Base-by-base conservation (phyloP, 2,113 vertebrate species). In the Serilophus lunatus region DNA sequence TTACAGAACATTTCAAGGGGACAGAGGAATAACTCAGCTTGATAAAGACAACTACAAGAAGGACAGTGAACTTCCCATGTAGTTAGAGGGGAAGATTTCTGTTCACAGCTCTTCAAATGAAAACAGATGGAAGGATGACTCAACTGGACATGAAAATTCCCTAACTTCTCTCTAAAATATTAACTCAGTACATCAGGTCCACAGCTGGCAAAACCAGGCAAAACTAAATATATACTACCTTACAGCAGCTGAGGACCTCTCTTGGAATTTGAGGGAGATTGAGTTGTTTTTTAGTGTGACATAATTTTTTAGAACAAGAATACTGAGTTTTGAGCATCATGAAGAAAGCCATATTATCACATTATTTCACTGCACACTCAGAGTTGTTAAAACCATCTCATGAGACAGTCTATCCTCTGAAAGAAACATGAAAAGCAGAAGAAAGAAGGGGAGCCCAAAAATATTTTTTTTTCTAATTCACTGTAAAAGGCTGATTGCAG, bases 1-100 rank as follows among this genome's bases (percentile, higher is more conserved):
- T 96, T 93, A 91, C 60, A 75, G 93, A 93, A 47, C 77, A 57
- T 90, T 97, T 97, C 78, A 96, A 96, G 88, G 83, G 82, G 89
- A 89, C 76, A 83, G 88, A 94, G 82, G 85, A 92, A 95, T 94
- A 95, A 96, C 90, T 96, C 95, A 95, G 35, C 36, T 87, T 84
- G 83, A 95, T 90, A 89, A 95, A 95, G 89, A 90, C 79, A 83
- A 18, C 87, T 54, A 36, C 66, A 95, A 93, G 86, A 91, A 78
- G 50, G 63, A 90, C 33, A 86, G 24, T 71, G 70, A 91, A 59
- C 20, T 44, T 50, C 13, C 18, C 3, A 1, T n/a, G 26, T 71
- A 89, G 90, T 57, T 57, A 94, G n/a, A 89, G 13, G 16, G 36
- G 15, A 29, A 84, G 82, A 80, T 71, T 77, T 79, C 81, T 90